phyloP scores from a whole-genome alignment of 1,140 invertebrate genomes.

The Marisa cornuarietis region DNA sequence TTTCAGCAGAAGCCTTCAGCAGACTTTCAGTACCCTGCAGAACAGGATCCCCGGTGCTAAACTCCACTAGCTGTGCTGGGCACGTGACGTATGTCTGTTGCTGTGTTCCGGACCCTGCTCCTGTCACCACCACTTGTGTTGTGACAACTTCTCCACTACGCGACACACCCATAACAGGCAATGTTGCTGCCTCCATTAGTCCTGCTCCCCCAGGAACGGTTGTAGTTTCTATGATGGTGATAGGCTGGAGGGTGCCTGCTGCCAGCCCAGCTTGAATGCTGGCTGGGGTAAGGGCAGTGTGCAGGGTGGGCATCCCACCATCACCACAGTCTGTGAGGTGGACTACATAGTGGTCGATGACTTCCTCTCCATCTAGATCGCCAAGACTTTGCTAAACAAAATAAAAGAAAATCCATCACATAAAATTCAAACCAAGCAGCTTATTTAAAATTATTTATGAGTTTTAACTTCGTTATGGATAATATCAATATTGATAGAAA shows the following conservation, averaged over 20 bases:
- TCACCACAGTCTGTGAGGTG: slow-evolving; percentile 48
- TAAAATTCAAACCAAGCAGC: no score
- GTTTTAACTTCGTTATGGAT: no score
- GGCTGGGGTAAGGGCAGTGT: slow-evolving; percentile 50
- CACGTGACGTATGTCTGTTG: slow-evolving; percentile 40
- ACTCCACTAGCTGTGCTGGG: slow-evolving; percentile 42
- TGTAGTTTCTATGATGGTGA: slow-evolving; percentile 56
- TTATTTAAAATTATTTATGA: no score
- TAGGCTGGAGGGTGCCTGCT: slow-evolving; percentile 44
- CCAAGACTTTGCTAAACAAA: no score
- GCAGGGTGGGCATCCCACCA: slow-evolving; percentile 42
- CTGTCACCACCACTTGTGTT: slow-evolving; percentile 29
- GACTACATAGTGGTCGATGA: slow-evolving; percentile 51
- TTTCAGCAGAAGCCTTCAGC: slow-evolving; percentile 50
- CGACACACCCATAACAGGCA: slow-evolving; percentile 32
- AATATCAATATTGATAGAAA: no score
- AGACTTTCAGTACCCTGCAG: slow-evolving; percentile 50
- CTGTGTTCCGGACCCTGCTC: slow-evolving; percentile 8
- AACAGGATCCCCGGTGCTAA: slow-evolving; percentile 42
- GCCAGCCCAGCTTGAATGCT: slow-evolving; percentile 21
- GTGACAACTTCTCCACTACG: slow-evolving; percentile 30
- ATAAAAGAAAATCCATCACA: no score
- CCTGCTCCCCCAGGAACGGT: slow-evolving; percentile 31
- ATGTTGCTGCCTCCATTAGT: slow-evolving; percentile 20
- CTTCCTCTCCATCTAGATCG: slow-evolving; percentile 26